These are phyloP conservation scores for Sphyrna mokarran DNA, from an alignment of 2,113 vertebrate species.

Conservation along the genomic window DNA sequence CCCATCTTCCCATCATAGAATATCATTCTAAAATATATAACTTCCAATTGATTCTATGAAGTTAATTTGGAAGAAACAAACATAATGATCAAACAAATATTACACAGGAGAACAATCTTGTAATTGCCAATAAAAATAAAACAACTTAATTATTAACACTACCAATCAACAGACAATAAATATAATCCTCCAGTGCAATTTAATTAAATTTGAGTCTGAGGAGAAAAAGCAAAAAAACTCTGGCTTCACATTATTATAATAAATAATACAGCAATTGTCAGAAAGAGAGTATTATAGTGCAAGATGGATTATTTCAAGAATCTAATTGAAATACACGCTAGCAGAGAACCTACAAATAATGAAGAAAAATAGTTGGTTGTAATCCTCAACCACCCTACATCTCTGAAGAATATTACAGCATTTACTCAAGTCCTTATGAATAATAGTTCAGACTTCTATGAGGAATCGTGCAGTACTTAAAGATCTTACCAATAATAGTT, in stretches of 20 bases:
- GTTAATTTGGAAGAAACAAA: neutral
- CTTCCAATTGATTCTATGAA: neutral
- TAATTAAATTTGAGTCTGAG: no score
- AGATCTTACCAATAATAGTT: slow-evolving; percentile 60
- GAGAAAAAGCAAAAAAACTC: neutral
- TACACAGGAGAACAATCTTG: neutral
- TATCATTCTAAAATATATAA: neutral
- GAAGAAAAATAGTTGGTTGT: neutral
- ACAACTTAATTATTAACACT: neutral
- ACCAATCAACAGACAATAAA: neutral
- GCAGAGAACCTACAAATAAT: neutral
- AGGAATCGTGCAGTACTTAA: neutral
- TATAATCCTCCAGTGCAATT: neutral
- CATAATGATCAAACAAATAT: neutral
- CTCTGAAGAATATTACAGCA: no score
- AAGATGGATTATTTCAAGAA: neutral
- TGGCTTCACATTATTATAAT: neutral
- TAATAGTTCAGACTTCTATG: no score
- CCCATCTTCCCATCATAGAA: neutral
- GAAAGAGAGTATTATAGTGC: no score
- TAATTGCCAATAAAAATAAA: neutral
- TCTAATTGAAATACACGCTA: neutral
- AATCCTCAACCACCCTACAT: neutral
- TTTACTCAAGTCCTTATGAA: no score
- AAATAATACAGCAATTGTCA: neutral